Conservation (phyloP, 2,888 invertebrate genomes). For the Pharmacophagus antenor region DNA sequence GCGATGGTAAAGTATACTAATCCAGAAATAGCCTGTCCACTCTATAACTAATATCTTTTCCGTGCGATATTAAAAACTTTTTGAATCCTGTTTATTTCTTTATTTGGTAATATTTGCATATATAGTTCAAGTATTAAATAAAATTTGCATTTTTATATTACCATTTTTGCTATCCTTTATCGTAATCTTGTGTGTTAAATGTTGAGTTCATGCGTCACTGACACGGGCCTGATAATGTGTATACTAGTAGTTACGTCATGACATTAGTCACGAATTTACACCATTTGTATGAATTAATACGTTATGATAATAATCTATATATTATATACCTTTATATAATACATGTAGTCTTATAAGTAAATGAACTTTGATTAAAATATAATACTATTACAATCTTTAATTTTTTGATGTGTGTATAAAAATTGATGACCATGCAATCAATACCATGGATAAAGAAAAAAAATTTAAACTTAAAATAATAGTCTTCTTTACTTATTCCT, state of each 20-base stretch:
- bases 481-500: too few species aligned
- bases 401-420: too few species aligned
- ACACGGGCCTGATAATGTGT: conserved; percentile 13
- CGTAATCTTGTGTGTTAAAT: conserved; percentile 9
- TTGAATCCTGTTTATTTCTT: too few species aligned
- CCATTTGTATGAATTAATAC: background rate
- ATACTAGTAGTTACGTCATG: background rate
- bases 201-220: conserved; percentile 15
- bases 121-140: background rate
- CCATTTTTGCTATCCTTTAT: background rate
- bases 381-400: too few species aligned
- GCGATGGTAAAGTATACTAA: too few species aligned
- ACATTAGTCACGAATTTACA: conserved; percentile 8
- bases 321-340: background rate
- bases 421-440: too few species aligned
- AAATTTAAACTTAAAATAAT: too few species aligned
- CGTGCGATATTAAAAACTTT: too few species aligned
- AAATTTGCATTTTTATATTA: background rate
- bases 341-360: background rate
- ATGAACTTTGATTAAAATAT: too few species aligned
- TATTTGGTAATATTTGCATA: background rate
- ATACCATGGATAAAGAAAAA: too few species aligned
- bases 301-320: background rate
- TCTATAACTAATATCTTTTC: too few species aligned
- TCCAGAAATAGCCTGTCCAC: too few species aligned